phyloP scores from a whole-genome alignment of 2,797 vertebrate species.

The Sebastes alutus region DNA sequence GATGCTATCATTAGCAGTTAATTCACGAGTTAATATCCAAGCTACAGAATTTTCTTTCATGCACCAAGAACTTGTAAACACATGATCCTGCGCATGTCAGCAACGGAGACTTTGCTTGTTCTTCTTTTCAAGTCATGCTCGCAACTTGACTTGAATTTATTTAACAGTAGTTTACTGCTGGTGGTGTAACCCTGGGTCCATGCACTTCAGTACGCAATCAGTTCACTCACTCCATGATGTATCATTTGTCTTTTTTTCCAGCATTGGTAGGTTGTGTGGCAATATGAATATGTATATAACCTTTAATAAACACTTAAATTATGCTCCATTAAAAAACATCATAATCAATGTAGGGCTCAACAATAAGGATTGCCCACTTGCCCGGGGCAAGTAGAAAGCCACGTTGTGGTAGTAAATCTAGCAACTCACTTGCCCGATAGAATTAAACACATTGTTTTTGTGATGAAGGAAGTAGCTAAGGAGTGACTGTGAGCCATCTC shows the following conservation, averaged over 20 bases:
- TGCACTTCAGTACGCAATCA: constrained; percentile 44
- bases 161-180: constrained; percentile 46
- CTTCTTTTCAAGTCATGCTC: constrained; percentile 42
- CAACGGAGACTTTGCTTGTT: constrained; percentile 50
- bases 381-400: fast-evolving
- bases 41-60: constrained; percentile 64
- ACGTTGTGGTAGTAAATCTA: too few species aligned
- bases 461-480: too few species aligned
- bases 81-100: constrained; percentile 55
- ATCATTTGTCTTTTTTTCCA: background rate
- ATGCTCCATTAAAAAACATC: background rate
- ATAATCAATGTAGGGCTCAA: background rate
- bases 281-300: background rate
- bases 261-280: background rate
- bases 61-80: constrained; percentile 65
- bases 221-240: constrained; percentile 31
- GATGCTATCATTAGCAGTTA: constrained; percentile 64
- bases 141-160: constrained; percentile 58
- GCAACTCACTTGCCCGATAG: too few species aligned
- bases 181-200: constrained; percentile 49
- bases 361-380: too few species aligned
- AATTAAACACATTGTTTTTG: too few species aligned
- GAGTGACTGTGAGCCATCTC: too few species aligned
- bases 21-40: constrained; percentile 72
- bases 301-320: background rate